Evolutionary conservation across 2,113 vertebrate genomes (phyloP).

Genomic region (Scartelaos histophorus): DNA sequence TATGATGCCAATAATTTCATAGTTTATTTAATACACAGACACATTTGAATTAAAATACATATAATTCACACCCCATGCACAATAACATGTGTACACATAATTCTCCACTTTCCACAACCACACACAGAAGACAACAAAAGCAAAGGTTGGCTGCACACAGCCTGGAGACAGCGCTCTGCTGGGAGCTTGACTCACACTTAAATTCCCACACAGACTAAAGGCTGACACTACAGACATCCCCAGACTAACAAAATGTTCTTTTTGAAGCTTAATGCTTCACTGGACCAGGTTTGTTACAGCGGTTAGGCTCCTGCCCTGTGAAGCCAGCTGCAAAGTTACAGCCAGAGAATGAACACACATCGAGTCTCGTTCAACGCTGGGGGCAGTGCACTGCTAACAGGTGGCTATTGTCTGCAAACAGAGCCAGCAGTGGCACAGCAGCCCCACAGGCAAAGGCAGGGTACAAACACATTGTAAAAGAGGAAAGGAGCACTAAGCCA

Average conservation of each 20-base stretch:
- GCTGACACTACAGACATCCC: slow-evolving; percentile 5
- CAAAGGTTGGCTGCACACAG: slow-evolving; percentile 34
- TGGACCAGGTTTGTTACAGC: slow-evolving; percentile 39
- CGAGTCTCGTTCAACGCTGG: slow-evolving; percentile 20
- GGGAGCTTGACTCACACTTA: slow-evolving; percentile 42
- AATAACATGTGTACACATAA: neutral
- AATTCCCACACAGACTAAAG: slow-evolving; percentile 31
- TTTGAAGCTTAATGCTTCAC: slow-evolving; percentile 50
- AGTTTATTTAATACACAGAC: neutral
- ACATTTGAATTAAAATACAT: neutral
- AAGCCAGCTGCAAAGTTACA: slow-evolving; percentile 35
- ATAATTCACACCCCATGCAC: neutral
- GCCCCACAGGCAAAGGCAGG: slow-evolving; percentile 19
- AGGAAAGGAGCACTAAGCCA: slow-evolving; percentile 18
- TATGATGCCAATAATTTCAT: neutral
- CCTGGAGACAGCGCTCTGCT: slow-evolving; percentile 31
- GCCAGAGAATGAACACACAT: slow-evolving; percentile 21
- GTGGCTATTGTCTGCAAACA: slow-evolving; percentile 42
- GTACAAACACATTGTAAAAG: slow-evolving; percentile 7
- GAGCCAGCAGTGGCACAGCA: slow-evolving; percentile 24
- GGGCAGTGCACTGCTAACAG: slow-evolving; percentile 41
- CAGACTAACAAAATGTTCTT: slow-evolving; percentile 33
- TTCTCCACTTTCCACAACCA: neutral
- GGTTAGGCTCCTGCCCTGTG: slow-evolving; percentile 26
- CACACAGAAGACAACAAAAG: slow-evolving; percentile 15